A percentile compares a stretch with the other conserved stretches of the same genome.
Conservation (phyloP, 2,113 vertebrate species). For the Opisthocomus hoazin region DNA sequence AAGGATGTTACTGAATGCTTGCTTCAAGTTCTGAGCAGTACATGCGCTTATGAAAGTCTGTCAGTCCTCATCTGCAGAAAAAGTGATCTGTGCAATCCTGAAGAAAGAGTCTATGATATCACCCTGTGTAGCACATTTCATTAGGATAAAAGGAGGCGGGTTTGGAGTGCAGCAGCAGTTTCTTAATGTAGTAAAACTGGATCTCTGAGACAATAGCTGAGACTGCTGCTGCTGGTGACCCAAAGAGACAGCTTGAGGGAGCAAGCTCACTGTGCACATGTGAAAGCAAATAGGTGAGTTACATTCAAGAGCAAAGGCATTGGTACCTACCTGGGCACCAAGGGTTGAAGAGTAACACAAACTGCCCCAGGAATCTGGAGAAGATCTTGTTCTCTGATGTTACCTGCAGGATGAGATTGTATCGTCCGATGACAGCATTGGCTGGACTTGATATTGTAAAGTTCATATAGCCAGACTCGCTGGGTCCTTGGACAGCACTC, state of each 20-base stretch:
- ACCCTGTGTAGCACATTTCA: neutral
- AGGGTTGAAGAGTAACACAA: conserved; percentile 90
- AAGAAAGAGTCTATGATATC: neutral
- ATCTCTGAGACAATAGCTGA: neutral
- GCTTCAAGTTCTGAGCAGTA: neutral
- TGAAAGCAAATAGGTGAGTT: neutral
- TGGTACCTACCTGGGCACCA: conserved; percentile 85
- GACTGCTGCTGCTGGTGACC: neutral
- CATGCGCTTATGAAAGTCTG: neutral
- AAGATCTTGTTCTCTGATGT: conserved; percentile 53
- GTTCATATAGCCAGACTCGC: neutral
- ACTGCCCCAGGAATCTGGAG: conserved; percentile 66
- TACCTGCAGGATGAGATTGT: conserved; percentile 73
- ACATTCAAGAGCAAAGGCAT: neutral
- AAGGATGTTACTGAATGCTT: neutral
- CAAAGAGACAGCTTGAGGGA: neutral
- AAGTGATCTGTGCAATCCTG: neutral
- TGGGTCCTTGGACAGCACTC: conserved; percentile 46
- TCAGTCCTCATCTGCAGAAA: neutral
- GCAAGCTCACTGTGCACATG: neutral
- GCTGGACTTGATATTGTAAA: conserved; percentile 72
- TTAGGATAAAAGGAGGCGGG: neutral
- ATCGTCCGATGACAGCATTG: conserved; percentile 79
- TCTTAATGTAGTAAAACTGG: neutral
- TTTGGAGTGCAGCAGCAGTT: neutral